Evolutionary conservation across 92 coral and sea anemone genomes (phyloP).

Genomic region (Bergia sp.): DNA sequence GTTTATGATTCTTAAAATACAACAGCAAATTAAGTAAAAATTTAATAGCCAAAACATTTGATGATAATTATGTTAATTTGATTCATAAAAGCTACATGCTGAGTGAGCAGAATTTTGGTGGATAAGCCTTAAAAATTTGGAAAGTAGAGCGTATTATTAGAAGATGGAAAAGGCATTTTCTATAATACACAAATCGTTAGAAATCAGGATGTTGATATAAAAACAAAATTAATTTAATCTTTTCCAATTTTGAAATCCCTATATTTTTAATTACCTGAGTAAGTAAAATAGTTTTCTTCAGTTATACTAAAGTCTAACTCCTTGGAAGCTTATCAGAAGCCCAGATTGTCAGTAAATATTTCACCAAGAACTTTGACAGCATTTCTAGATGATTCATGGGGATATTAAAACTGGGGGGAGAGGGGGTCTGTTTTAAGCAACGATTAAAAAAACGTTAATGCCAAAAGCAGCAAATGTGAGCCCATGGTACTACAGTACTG

Average conservation of each 20-base stretch:
- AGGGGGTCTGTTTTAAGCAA: too few relatives aligned
- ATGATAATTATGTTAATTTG: neutral
- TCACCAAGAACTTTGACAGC: neutral
- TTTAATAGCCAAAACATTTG: neutral
- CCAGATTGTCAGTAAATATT: neutral
- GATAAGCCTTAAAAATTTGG: too few relatives aligned
- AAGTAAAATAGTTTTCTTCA: too few relatives aligned
- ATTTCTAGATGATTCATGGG: neutral
- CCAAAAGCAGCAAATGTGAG: too few relatives aligned
- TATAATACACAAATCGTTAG: neutral
- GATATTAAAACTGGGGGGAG: neutral
- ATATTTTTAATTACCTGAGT: neutral
- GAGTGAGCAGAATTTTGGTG: too few relatives aligned
- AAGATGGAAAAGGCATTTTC: neutral
- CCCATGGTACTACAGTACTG: too few relatives aligned
- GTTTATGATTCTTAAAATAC: neutral
- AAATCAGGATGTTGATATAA: too few relatives aligned
- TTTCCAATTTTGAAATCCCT: neutral
- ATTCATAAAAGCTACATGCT: neutral
- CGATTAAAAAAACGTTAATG: too few relatives aligned
- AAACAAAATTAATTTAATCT: neutral
- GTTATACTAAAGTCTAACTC: too few relatives aligned
- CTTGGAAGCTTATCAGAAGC: neutral
- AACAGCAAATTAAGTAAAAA: neutral
- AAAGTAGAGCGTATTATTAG: neutral